Evolutionary conservation across 2,113 vertebrate genomes (phyloP).

Genomic region (Melospiza georgiana): DNA sequence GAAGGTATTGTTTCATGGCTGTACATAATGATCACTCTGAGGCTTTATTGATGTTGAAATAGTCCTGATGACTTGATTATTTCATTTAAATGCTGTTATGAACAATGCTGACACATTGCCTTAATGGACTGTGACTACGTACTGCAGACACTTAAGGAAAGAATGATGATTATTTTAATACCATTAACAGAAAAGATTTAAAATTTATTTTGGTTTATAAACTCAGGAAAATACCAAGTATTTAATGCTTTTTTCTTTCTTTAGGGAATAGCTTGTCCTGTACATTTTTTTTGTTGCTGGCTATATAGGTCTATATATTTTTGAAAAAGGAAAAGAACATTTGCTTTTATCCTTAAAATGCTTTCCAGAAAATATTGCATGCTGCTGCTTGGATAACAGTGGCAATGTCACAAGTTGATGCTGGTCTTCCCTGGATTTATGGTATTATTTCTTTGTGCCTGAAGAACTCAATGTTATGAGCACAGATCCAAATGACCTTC

Average conservation of each 20-base stretch:
- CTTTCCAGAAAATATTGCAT: not conserved
- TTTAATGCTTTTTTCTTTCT: not conserved
- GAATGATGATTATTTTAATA: constrained; percentile 26
- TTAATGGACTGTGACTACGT: constrained; percentile 48
- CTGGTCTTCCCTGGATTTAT: not conserved
- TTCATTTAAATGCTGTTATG: constrained; percentile 55
- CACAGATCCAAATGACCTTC: not conserved
- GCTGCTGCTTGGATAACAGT: not conserved
- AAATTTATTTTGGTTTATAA: not conserved
- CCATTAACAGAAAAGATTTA: not conserved
- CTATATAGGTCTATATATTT: not conserved
- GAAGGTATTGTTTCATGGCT: constrained; percentile 75
- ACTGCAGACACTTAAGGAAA: constrained; percentile 16
- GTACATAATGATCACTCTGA: constrained; percentile 45
- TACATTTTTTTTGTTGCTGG: not conserved
- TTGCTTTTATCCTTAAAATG: not conserved
- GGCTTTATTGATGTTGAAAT: constrained; percentile 52
- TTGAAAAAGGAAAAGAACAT: not conserved
- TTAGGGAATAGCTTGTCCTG: not conserved
- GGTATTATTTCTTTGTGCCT: not conserved
- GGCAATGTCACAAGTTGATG: not conserved
- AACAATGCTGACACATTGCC: constrained; percentile 33
- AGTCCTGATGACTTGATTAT: constrained; percentile 39
- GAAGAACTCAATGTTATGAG: not conserved
- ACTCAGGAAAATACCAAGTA: not conserved